phyloP scores from a whole-genome alignment of 2,113 vertebrate genomes.

The Myxocyprinus asiaticus region DNA sequence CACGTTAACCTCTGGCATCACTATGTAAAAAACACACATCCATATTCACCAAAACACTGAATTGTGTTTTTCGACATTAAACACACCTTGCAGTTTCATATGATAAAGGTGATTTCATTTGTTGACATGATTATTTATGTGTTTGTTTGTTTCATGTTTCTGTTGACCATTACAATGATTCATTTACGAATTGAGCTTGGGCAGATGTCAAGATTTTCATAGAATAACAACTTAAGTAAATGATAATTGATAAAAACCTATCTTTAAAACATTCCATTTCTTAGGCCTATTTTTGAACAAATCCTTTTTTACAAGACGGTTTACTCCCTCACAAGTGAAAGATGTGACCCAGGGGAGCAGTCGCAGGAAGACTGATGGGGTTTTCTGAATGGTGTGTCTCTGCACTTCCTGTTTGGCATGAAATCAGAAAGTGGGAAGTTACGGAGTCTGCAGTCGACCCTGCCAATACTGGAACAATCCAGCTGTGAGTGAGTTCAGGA shows the following conservation, averaged over 20 bases:
- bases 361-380: slow-evolving; percentile 5
- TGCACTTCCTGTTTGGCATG: slow-evolving; percentile 50
- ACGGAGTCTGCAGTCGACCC: slow-evolving; percentile 40
- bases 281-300: not conserved
- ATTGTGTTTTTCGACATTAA: too few species aligned
- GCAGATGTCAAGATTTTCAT: too few species aligned
- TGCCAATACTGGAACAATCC: slow-evolving; percentile 41
- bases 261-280: slow-evolving; percentile 1
- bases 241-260: not conserved
- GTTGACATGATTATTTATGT: too few species aligned
- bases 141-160: too few species aligned
- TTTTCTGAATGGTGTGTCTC: slow-evolving; percentile 53
- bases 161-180: too few species aligned
- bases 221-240: too few species aligned
- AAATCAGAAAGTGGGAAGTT: slow-evolving; percentile 48
- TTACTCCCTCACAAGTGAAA: not conserved
- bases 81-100: too few species aligned
- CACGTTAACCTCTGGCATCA: too few species aligned
- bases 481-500: slow-evolving; percentile 48
- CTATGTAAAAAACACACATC: slow-evolving; percentile 61
- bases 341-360: slow-evolving; percentile 7
- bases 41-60: not conserved
- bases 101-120: too few species aligned
- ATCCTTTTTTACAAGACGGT: not conserved
- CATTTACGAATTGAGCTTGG: too few species aligned